Conservation (phyloP, 2,888 invertebrate species). For the Thymelicus lineola region DNA sequence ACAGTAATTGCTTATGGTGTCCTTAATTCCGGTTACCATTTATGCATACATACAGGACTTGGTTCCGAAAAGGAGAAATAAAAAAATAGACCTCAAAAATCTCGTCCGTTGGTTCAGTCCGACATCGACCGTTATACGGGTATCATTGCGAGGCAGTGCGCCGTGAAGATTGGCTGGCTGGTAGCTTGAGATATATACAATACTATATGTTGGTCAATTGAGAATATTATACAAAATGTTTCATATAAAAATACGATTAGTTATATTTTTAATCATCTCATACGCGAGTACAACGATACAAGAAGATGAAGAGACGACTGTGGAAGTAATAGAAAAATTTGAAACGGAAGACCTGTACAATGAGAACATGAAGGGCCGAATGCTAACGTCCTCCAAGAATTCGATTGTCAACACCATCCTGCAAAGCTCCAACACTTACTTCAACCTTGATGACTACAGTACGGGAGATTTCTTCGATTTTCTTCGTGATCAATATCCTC, state of each 20-base stretch:
- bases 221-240: not conserved
- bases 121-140: no score
- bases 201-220: not conserved
- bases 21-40: no score
- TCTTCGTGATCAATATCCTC: slow-evolving; percentile 63
- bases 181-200: no score
- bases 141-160: no score
- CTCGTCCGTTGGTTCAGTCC: not conserved
- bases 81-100: not conserved
- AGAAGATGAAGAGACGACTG: slow-evolving; percentile 46
- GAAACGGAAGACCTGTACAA: not conserved
- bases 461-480: slow-evolving; percentile 62
- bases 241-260: not conserved
- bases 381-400: slow-evolving; percentile 53
- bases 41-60: no score
- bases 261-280: slow-evolving; percentile 9
- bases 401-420: slow-evolving; percentile 58
- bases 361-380: slow-evolving; percentile 45
- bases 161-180: no score
- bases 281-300: slow-evolving; percentile 16
- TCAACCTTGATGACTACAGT: slow-evolving; percentile 34
- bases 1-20: no score
- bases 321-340: slow-evolving; percentile 42
- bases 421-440: slow-evolving; percentile 52
- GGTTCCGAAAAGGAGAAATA: no score